Percentiles rank a stretch among this genome's conserved stretches.
phyloP scores from a whole-genome alignment of 2,888 invertebrate species.

The Lomographa bimaculata region DNA sequence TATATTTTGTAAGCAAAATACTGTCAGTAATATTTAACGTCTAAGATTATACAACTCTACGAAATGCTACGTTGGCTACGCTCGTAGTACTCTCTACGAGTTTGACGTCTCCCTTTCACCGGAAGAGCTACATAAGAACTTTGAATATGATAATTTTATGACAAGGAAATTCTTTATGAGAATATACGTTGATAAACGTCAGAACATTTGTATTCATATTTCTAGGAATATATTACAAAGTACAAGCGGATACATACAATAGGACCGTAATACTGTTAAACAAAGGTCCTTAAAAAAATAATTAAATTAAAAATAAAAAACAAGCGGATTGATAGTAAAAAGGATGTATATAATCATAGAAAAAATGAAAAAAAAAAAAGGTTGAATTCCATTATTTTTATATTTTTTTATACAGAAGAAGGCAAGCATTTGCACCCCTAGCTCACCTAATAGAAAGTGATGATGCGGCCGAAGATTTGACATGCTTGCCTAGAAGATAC shows the following conservation, averaged over 20 bases:
- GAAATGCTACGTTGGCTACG: constrained; percentile 1
- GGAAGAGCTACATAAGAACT: constrained; percentile 9
- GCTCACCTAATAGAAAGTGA: no score
- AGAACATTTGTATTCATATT: constrained; percentile 1
- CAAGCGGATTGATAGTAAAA: no score
- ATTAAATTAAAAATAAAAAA: no score
- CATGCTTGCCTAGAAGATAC: no score
- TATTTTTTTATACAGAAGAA: no score
- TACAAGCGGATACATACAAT: constrained; percentile 1
- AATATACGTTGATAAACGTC: constrained; percentile 1
- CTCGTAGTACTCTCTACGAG: constrained; percentile 6
- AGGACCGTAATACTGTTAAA: background rate
- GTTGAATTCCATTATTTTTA: no score
- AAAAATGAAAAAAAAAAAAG: no score
- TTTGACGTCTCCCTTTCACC: constrained; percentile 12
- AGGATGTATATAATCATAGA: no score
- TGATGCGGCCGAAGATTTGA: no score
- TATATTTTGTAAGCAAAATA: constrained; percentile 2
- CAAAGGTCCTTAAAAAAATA: no score
- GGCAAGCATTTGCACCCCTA: no score
- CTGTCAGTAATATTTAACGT: constrained; percentile 1
- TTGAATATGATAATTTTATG: constrained; percentile 11
- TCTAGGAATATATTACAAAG: no score
- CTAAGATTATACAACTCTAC: constrained; percentile 7
- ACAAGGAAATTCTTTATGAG: constrained; percentile 14